Base-by-base conservation (phyloP, 2,888 invertebrate genomes). In the Nysson spinosus region DNA sequence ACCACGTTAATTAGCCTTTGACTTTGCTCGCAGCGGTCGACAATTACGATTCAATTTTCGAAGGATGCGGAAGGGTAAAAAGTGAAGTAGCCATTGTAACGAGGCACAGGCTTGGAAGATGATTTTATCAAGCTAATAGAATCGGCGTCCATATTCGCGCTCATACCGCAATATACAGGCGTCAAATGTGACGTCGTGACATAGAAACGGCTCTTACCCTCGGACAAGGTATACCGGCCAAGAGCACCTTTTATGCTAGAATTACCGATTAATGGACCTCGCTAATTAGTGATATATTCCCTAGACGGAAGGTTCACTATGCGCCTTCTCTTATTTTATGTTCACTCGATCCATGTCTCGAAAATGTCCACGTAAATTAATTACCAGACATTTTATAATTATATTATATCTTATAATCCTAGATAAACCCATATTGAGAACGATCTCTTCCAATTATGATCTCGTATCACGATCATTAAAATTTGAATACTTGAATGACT, bases 201-300 rank as follows among this genome's bases (percentile, higher is more conserved):
- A 14, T 30, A 4, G 30, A 7, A n/a, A 4, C 9, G 2, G 28
- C 5, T 9, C 11, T 4, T 5, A 4, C 14, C 34, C 4, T 14
- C 49, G 12, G 51, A 40, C 39, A 30, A 49, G 12, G 40, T 19
- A 57, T 51, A 57, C 24, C 16, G 14, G 12, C 30, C 19, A 46
- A 30, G 34, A 37, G 17, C 43, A 16, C 32, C 46, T 55, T 66
- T 62, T 57, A 61, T 32, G 39, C 19, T 22, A 40, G 35, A 51
- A 56, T 43, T 61, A 47, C 37, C 57, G 54, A 66, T 70, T 58
- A 69, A 70, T 57, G 54, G 55, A 51, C 46, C 22, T 22, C 26
- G 16, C 32, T 57, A 69, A 62, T 69, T 65, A 70, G 52, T 39
- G 47, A 43, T 14, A 37, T 42, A 49, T 56, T 28, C 16, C 9